Percentiles rank a stretch among this genome's conserved stretches.
Evolutionary conservation across 2,797 vertebrate species (phyloP).

Genomic region (Leontopithecus rosalia): DNA sequence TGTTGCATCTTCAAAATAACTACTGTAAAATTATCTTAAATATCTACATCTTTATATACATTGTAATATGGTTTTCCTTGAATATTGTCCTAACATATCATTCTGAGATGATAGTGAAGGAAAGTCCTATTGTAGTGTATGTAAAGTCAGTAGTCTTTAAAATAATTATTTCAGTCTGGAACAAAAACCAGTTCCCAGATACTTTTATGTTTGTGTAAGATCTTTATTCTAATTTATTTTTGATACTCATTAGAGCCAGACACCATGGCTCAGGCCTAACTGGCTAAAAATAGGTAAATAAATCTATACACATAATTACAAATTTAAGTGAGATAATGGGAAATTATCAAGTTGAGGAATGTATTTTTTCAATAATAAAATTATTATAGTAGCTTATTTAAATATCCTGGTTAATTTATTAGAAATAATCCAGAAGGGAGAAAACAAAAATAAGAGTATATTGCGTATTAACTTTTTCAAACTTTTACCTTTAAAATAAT

Average conservation of each 20-base stretch:
- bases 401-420: not conserved
- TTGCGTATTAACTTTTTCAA: not conserved
- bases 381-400: not conserved
- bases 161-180: not conserved
- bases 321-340: not conserved
- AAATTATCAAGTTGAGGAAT: not conserved
- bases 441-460: not conserved
- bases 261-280: too few relatives aligned
- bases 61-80: not conserved
- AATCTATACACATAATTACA: not conserved
- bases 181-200: not conserved
- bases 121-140: not conserved
- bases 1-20: not conserved
- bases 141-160: not conserved
- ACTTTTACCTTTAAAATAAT: not conserved
- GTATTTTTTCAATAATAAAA: not conserved
- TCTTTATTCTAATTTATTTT: not conserved
- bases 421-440: not conserved
- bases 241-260: not conserved
- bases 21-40: not conserved
- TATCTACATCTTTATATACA: not conserved
- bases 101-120: not conserved
- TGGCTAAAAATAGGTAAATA: not conserved
- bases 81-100: not conserved
- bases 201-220: not conserved